Base-by-base conservation (phyloP, 2,113 vertebrate species). In the Charadrius vociferus region DNA sequence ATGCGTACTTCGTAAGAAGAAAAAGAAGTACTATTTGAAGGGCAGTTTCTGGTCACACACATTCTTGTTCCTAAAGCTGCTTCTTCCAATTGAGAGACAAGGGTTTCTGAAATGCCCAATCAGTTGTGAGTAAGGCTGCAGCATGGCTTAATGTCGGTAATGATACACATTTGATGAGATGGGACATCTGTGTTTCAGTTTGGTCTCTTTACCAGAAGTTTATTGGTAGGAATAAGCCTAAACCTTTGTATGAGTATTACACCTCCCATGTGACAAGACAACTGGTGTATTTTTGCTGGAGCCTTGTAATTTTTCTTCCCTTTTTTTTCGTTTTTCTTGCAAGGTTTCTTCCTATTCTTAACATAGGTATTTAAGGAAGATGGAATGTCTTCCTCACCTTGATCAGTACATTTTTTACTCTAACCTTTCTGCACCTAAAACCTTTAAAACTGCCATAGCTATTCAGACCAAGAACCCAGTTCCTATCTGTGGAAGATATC, bases 171-270 rank as follows among this genome's bases (percentile, higher is more conserved):
- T 66, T 90, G 94, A 96, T 95, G 91, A 97, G 86, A 97, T 91
- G 53, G 84, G 96, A 97, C 94, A 97, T 96, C 95, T 97, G 95
- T 89, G 70, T 73, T 95, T 97, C 81, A 77, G 77, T 91, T 95
- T 90, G 74, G 50, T 65, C 53, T 90, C 74, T 80, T 85, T 87
- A 77, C 77, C 85, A 90, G 49, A 95, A 95, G 95, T 95, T 85
- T 91, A 91, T 93, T 91, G 81, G 62, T 86, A 94, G 68, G 45
- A 85, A 27, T 87, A 80, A 70, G 39, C n/a, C 62, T 82, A 80
- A 95, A 93, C 8, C 7, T 1, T 80, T 71, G 56, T 81, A 61
- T 0, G 2, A 27, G 29, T 85, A 53, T 70, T 88, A 68, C 32
- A 81, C 21, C 43, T 78, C 58, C 65, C 68, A 20, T 66, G 36